Conservation (phyloP, 1,140 invertebrate species). For the Aleiodes sp. region DNA sequence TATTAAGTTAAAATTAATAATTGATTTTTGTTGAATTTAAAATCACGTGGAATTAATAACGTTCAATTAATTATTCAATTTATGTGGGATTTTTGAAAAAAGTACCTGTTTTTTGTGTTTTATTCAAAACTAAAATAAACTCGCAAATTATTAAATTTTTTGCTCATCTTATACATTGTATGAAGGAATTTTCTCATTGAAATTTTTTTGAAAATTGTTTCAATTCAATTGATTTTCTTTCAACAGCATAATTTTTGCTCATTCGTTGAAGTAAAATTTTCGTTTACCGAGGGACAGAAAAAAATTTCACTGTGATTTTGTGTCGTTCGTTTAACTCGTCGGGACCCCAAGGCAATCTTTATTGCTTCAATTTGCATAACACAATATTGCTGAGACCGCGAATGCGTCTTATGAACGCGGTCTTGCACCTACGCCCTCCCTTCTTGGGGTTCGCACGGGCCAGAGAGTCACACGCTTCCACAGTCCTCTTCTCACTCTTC, state of each 20-base stretch:
- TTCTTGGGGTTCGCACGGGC: neutral
- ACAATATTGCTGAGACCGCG: slow-evolving; percentile 32
- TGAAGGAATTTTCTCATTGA: too few species aligned
- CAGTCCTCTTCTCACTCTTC: neutral
- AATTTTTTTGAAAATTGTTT: too few species aligned
- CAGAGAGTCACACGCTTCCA: neutral
- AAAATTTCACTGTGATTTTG: neutral
- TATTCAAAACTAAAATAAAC: too few species aligned
- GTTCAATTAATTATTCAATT: too few species aligned
- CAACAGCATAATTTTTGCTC: neutral
- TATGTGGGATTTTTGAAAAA: too few species aligned
- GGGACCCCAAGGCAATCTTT: slow-evolving; percentile 26
- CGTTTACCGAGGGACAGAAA: neutral
- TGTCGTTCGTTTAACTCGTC: neutral
- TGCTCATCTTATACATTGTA: too few species aligned
- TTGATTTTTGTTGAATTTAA: neutral
- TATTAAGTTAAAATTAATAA: neutral
- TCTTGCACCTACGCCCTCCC: slow-evolving; percentile 26
- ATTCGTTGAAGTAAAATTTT: neutral
- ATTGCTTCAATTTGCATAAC: slow-evolving; percentile 37
- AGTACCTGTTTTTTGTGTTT: too few species aligned
- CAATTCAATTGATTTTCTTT: neutral
- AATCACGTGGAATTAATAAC: too few species aligned
- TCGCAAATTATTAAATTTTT: too few species aligned
- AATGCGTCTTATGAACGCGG: slow-evolving; percentile 1